Conservation (phyloP, 2,113 vertebrate species). For the Pelecanus crispus region DNA sequence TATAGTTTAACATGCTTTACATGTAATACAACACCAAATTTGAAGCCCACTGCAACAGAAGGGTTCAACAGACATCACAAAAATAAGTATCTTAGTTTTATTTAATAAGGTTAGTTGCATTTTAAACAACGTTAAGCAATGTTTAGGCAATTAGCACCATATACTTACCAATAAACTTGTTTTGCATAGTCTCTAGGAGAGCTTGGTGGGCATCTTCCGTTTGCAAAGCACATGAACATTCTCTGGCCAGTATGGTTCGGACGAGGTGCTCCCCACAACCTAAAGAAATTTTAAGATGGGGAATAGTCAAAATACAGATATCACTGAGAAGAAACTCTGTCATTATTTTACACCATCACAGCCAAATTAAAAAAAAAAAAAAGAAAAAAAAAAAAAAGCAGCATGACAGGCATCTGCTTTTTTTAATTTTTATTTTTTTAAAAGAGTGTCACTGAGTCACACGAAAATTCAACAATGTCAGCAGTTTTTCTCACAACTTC, state of each 20-base stretch:
- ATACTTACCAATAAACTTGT: conserved; percentile 97
- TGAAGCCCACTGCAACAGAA: not conserved
- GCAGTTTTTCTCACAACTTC: not conserved
- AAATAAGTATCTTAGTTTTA: not conserved
- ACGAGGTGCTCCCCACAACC: conserved; percentile 99
- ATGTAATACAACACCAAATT: not conserved
- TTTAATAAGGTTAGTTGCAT: not conserved
- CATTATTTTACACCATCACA: not conserved
- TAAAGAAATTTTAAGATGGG: conserved; percentile 62
- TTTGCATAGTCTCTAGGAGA: conserved; percentile 98
- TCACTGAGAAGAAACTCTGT: not conserved
- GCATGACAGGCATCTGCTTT: not conserved
- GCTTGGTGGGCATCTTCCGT: conserved; percentile 97
- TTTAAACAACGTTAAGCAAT: not conserved
- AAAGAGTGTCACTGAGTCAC: not conserved
- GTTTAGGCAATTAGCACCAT: not conserved
- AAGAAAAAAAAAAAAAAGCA: not conserved
- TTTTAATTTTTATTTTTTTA: not conserved
- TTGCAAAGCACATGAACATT: conserved; percentile 95
- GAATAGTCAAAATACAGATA: not conserved
- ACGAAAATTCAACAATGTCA: rapidly evolving
- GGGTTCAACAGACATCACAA: not conserved
- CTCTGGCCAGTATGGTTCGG: conserved; percentile 95
- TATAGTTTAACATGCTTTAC: conserved; percentile 14
- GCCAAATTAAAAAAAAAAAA: not conserved